Base-by-base conservation (phyloP, 2,797 vertebrate species). In the Dendrocincla fuliginosa region DNA sequence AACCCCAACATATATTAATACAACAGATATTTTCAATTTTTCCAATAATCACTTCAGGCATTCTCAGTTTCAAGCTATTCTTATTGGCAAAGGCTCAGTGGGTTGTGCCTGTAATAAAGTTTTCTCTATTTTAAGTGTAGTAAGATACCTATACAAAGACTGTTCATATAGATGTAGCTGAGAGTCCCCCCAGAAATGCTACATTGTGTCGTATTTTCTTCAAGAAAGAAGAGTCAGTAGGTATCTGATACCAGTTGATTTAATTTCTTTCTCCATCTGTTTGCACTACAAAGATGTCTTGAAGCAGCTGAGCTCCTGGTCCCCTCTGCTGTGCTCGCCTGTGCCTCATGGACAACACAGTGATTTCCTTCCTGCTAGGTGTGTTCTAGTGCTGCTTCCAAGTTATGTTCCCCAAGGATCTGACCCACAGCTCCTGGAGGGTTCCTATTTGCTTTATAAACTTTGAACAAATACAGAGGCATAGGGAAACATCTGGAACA, bases 31-130 rank as follows among this genome's bases (percentile, higher is more conserved):
- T 92, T 95, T 82, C 89, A 82, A 71, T 89, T 91, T 96, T 97
- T 94, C 89, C 91, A 96, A n/a, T 87, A 92, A 96, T 78, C 68
- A 78, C 74, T 95, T 78, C 2, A 92, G 65, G 30, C 85, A 85
- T 77, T 73, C 95, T 90, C 53, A 92, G 49, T 78, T 68, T 84
- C 75, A 76, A 50, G 49, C 55, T 84, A 56, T 76, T 88, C 68
- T 64, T 80, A 67, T 5, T 63, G 87, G 23, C 71, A 68, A 33
- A 44, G 24, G 46, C 44, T 88, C 64, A 78, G 65, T 22, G 37
- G 91, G 44, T 37, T 52, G 9, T 42, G 16, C 32, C 79, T 69
- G 33, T 65, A 92, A 88, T 14, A 65, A 49, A 42, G 41, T 64
- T 64, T 49, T 46, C 30, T 65, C 35, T 68, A 37, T 89, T 92